phyloP scores from a whole-genome alignment of 2,888 invertebrate species.

The Druceiella hillmani region DNA sequence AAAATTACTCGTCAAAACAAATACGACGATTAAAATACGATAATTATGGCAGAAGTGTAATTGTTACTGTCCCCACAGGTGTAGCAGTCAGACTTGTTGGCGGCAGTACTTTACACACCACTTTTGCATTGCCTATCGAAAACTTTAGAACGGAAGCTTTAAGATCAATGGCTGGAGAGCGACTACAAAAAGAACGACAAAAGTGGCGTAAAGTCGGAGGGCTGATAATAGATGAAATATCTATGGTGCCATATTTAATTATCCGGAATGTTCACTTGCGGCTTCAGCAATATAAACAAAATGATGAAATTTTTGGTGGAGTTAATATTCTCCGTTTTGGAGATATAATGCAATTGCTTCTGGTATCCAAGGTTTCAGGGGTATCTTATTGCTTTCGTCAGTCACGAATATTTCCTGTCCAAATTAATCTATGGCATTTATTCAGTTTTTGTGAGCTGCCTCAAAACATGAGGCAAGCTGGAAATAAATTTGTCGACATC shows the following conservation, averaged over 20 bases:
- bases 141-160: too few relatives aligned
- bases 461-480: conserved; percentile 1
- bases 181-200: too few relatives aligned
- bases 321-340: not conserved
- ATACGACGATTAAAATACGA: not conserved
- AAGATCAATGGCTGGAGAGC: too few relatives aligned
- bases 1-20: not conserved
- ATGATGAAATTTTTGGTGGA: not conserved
- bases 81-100: conserved; percentile 5
- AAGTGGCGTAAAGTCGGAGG: too few relatives aligned
- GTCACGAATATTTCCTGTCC: not conserved
- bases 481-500: not conserved
- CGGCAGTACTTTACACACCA: conserved; percentile 4
- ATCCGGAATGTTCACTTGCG: too few relatives aligned
- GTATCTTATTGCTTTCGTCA: conserved; percentile 4
- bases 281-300: too few relatives aligned
- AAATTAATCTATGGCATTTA: conserved; percentile 3
- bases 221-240: too few relatives aligned
- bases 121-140: conserved; percentile 3
- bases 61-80: conserved; percentile 2
- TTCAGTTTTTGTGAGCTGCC: conserved; percentile 2
- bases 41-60: not conserved
- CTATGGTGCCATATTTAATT: too few relatives aligned
- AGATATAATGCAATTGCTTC: not conserved
- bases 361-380: conserved; percentile 1